Evolutionary conservation across 2,797 vertebrate species (phyloP).

Genomic region (Leuciscus waleckii): DNA sequence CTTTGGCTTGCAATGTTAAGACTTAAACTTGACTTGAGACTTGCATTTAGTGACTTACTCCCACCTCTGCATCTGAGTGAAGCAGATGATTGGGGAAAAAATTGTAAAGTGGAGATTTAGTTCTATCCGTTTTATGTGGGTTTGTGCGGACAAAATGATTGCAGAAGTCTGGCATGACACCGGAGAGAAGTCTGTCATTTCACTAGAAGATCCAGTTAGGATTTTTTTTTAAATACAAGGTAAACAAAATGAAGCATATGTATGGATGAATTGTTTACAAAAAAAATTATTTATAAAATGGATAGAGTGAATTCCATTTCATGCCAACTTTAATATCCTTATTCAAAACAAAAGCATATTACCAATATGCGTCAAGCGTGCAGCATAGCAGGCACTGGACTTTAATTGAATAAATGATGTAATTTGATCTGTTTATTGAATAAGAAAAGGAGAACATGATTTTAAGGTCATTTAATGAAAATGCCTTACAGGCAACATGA

Average conservation of each 20-base stretch:
- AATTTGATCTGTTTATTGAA: conserved; percentile 11
- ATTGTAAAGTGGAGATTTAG: neutral
- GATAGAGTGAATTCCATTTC: neutral
- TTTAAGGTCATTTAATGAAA: conserved; percentile 4
- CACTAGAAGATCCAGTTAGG: neutral
- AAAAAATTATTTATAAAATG: neutral
- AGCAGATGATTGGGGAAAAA: neutral
- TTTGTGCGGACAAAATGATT: neutral
- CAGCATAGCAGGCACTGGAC: neutral
- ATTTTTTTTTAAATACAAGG: neutral
- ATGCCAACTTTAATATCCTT: neutral
- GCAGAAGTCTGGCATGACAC: neutral
- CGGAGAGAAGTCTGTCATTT: neutral
- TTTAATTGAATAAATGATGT: neutral
- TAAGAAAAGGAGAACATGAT: neutral
- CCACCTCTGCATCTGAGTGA: neutral
- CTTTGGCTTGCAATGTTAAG: too few relatives aligned
- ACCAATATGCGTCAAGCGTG: neutral
- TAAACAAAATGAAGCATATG: neutral
- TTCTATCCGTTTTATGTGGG: neutral
- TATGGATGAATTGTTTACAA: neutral
- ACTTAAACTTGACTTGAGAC: too few relatives aligned
- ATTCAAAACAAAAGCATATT: neutral
- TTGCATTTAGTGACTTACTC: too few relatives aligned
- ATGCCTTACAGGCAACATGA: conserved; percentile 10